Conservation (phyloP, 1,140 invertebrate genomes). For the Drosophila pectinifera region DNA sequence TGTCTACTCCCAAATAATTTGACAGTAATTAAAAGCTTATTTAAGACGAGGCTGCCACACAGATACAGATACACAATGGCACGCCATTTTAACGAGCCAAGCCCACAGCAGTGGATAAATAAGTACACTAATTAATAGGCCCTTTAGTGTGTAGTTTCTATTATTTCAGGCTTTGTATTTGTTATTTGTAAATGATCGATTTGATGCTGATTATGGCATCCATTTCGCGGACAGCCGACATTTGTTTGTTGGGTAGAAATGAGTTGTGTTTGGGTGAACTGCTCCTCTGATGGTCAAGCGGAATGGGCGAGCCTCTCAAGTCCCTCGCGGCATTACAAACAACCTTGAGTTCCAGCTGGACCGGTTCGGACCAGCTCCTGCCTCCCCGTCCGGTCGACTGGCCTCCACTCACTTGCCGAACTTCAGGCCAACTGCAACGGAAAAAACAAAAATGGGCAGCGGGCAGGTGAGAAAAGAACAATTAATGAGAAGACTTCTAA, state of each 20-base stretch:
- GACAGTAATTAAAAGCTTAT: conserved; percentile 53
- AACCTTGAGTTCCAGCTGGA: conserved; percentile 6
- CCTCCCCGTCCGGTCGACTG: conserved; percentile 34
- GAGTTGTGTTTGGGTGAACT: conserved; percentile 15
- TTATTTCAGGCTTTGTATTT: conserved; percentile 42
- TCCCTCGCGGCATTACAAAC: conserved; percentile 14
- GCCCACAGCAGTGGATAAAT: conserved; percentile 26
- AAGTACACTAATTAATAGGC: conserved; percentile 30
- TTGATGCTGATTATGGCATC: conserved; percentile 61
- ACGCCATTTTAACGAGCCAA: conserved; percentile 10
- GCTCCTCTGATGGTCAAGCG: conserved; percentile 5
- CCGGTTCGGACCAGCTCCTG: not conserved
- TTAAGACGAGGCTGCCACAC: conserved; percentile 1
- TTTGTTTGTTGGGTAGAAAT: conserved; percentile 36
- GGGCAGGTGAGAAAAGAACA: conserved; percentile 10
- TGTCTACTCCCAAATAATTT: conserved; percentile 32
- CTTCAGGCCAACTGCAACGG: conserved; percentile 62
- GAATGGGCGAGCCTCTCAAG: conserved; percentile 9
- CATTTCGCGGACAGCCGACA: conserved; percentile 14
- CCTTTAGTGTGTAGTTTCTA: conserved; percentile 40
- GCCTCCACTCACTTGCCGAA: conserved; percentile 70
- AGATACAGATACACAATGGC: conserved; percentile 8
- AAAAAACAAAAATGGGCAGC: not conserved
- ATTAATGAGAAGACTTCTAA: conserved; percentile 20
- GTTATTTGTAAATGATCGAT: conserved; percentile 59